Evolutionary conservation across 2,113 vertebrate genomes (phyloP), one percentile per base, ranked within the genome.

Genomic region (Pelodiscus sinensis): DNA sequence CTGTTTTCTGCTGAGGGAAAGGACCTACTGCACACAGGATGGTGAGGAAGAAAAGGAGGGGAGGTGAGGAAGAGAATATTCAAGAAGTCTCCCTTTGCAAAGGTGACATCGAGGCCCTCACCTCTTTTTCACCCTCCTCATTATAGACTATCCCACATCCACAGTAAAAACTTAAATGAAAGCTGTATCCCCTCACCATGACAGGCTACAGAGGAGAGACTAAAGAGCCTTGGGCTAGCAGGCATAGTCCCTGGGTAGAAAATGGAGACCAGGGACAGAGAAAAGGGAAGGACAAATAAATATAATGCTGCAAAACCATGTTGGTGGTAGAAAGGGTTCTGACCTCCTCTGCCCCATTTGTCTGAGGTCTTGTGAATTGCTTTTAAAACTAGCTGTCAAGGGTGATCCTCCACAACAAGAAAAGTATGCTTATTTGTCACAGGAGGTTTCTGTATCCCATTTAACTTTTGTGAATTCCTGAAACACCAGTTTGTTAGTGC

Each of bases 161-260:
- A 62, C 5, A 78, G 56, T 16, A 56, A 62, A 62, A 87, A 68
- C 77, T 94, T 90, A 77, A 2, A 1, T 51, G 50, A 52, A 94
- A 94, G 65, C 71, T 75, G 4, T 89, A 91, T 79, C 73, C 88
- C 57, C 91, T 92, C 21, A 21, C 73, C 9, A 27, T 6, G 22
- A 38, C 31, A 85, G 65, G 82, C 52, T n/a, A 18, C 1, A 3
- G 3, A 31, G 57, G 38, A 75, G 71, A 77, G 50, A 51, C n/a
- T 13, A 27, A 79, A 91, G 77, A 55, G 15, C 16, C 6, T 71
- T 7, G 1, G 25, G 29, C 62, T 87, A 50, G 5, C 73, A 0
- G 11, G 21, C 0, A 0, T 54, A n/a, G 29, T 86, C 4, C 2
- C 8, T 24, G 21, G 57, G 60, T 16, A 84, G 80, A 90, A 81